These are phyloP conservation scores for Pseudomyrmex pallidus DNA, from an alignment of 1,140 invertebrate species.

Conservation along the genomic window DNA sequence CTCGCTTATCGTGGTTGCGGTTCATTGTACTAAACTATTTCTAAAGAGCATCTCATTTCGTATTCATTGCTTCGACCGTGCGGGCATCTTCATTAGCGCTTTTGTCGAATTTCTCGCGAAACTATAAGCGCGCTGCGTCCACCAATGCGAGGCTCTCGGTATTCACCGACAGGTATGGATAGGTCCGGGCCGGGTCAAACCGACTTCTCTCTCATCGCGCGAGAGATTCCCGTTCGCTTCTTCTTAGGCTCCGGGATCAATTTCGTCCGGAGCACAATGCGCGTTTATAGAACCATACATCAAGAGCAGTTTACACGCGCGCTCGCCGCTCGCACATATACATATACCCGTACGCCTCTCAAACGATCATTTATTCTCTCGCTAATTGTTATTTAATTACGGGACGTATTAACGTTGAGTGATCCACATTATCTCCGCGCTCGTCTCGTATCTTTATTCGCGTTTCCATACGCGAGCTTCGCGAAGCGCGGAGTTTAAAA, in stretches of 20 bases:
- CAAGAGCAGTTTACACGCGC: slow-evolving; percentile 47
- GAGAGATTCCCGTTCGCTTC: slow-evolving; percentile 26
- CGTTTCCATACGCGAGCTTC: background rate
- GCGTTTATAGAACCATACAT: slow-evolving; percentile 54
- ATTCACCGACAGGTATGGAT: slow-evolving; percentile 41
- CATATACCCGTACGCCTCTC: background rate
- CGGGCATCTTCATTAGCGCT: slow-evolving; percentile 61
- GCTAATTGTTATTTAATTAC: slow-evolving; percentile 61
- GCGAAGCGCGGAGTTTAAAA: background rate
- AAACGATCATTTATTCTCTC: slow-evolving; percentile 49
- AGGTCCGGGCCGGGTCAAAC: slow-evolving; percentile 1
- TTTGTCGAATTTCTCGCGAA: slow-evolving; percentile 60
- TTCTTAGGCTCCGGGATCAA: slow-evolving; percentile 33
- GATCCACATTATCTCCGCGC: slow-evolving; percentile 22
- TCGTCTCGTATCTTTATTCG: slow-evolving; percentile 5
- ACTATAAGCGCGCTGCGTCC: slow-evolving; percentile 40
- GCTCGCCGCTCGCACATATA: slow-evolving; percentile 30
- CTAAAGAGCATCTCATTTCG: slow-evolving; percentile 61
- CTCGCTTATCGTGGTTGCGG: slow-evolving; percentile 60
- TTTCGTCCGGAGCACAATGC: slow-evolving; percentile 39
- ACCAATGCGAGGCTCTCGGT: background rate
- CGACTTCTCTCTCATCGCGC: slow-evolving; percentile 44
- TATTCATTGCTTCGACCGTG: slow-evolving; percentile 56
- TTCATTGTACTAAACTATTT: slow-evolving; percentile 57
- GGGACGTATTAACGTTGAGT: slow-evolving; percentile 41